Evolutionary conservation across 2,888 invertebrate species (phyloP).

Genomic region (Himalopsyche anomala): DNA sequence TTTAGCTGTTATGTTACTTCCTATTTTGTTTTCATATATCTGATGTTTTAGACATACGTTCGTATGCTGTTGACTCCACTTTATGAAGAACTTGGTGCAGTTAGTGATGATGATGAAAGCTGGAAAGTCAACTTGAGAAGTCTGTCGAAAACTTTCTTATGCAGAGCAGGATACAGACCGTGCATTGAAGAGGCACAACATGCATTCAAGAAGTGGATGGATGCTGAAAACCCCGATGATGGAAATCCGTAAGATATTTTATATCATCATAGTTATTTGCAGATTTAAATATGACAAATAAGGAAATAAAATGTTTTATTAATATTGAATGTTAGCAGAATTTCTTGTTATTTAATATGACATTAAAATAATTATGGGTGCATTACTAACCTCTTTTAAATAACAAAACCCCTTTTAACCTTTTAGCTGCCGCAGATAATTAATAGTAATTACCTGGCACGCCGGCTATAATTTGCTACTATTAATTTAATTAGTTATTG

Average conservation of each 20-base stretch:
- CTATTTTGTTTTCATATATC: no score
- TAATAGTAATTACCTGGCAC: no score
- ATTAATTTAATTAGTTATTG: no score
- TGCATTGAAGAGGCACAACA: conserved; percentile 86
- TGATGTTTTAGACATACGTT: conserved; percentile 80
- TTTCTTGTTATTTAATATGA: background rate
- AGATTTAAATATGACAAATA: no score
- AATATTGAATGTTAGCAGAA: background rate
- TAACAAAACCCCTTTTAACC: no score
- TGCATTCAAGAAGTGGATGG: conserved; percentile 86
- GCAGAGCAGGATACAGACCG: conserved; percentile 85
- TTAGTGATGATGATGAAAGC: conserved; percentile 78
- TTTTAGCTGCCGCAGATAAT: no score
- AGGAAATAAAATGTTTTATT: no score
- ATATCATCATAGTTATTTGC: no score
- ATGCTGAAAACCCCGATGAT: conserved; percentile 83
- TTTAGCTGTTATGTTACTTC: no score
- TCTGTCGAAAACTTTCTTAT: conserved; percentile 83
- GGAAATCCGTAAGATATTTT: conserved; percentile 84
- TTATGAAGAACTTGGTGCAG: conserved; percentile 81
- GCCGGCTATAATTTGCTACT: no score
- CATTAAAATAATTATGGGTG: no score
- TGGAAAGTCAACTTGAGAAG: conserved; percentile 83
- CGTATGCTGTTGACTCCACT: conserved; percentile 82
- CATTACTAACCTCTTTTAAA: no score